These are phyloP conservation scores for Aporophyla lueneburgensis DNA, from an alignment of 2,888 invertebrate species.

Conservation along the genomic window DNA sequence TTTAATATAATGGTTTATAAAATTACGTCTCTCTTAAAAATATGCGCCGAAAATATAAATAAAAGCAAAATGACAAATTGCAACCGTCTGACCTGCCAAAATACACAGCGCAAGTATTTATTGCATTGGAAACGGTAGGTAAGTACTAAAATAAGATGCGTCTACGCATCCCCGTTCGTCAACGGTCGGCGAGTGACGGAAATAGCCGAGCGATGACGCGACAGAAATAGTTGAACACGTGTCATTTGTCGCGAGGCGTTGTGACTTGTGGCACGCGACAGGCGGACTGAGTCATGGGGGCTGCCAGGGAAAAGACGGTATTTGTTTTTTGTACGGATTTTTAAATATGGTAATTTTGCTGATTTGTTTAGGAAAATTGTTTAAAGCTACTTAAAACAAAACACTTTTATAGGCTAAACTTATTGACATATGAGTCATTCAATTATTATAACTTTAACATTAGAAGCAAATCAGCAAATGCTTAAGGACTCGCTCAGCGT, in stretches of 20 bases:
- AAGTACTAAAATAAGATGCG: conserved; percentile 63
- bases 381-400: no score
- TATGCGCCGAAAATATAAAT: conserved; percentile 44
- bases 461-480: no score
- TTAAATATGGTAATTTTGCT: neutral
- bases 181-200: conserved; percentile 58
- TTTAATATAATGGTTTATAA: conserved; percentile 20
- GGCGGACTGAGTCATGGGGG: conserved; percentile 53
- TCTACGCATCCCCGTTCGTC: conserved; percentile 65
- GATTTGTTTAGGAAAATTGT: no score
- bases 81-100: conserved; percentile 53
- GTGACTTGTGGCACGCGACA: conserved; percentile 50
- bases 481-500: no score
- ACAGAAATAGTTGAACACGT: conserved; percentile 60
- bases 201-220: conserved; percentile 68
- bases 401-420: no score
- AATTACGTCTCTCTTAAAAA: conserved; percentile 23
- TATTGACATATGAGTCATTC: no score
- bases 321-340: neutral
- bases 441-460: no score
- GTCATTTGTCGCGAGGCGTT: conserved; percentile 58
- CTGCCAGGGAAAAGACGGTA: conserved; percentile 14
- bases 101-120: conserved; percentile 54
- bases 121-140: conserved; percentile 58
- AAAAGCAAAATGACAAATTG: conserved; percentile 56